These are phyloP conservation scores for Telmatochromis sp. DNA, from an alignment of 2,113 vertebrate genomes.

Conservation along the genomic window DNA sequence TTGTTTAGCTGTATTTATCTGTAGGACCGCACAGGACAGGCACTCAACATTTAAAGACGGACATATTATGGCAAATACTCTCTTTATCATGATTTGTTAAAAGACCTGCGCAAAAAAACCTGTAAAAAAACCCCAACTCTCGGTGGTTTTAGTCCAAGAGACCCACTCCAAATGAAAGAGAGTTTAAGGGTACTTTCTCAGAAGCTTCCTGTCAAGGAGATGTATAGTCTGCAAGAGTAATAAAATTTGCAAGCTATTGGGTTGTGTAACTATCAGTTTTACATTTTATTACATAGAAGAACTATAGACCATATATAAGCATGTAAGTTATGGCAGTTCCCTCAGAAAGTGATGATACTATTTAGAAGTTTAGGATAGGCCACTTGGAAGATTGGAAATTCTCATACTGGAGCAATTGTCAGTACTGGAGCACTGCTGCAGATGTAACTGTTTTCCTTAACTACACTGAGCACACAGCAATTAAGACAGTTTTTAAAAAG, in stretches of 20 bases:
- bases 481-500: background rate
- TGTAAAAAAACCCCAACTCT: background rate
- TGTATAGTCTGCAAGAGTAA: constrained; percentile 9
- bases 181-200: background rate
- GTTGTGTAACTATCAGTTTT: constrained; percentile 23
- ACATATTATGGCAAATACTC: background rate
- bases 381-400: background rate
- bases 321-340: background rate
- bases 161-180: background rate
- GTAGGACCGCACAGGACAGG: background rate
- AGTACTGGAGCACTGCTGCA: background rate
- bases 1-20: background rate
- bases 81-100: background rate
- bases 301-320: background rate
- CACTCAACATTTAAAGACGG: background rate
- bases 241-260: constrained; percentile 29
- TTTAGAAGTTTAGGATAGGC: background rate
- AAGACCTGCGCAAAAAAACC: background rate
- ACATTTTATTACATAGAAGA: constrained; percentile 18
- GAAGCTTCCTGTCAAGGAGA: constrained; percentile 19
- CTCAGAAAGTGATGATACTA: background rate
- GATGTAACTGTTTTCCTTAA: background rate
- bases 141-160: background rate
- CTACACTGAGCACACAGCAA: background rate
- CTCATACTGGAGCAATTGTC: background rate